Evolutionary conservation across 2,888 invertebrate species (phyloP), one percentile per base, ranked within the genome.

Genomic region (Cyclophora albipunctata): DNA sequence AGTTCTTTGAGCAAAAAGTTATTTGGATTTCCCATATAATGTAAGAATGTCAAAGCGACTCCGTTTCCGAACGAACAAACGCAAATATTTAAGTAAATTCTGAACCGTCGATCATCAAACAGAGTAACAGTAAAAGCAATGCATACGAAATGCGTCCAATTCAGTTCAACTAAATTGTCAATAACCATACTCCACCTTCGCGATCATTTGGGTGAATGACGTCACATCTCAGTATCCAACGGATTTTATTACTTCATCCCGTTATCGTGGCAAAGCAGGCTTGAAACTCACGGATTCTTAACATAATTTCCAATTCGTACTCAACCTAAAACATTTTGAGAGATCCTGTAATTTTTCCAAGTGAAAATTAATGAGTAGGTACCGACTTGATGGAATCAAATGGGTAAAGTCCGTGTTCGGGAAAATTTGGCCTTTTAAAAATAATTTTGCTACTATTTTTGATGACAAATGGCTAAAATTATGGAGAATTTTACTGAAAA

Each of bases 241-340:
- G 63, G 58, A 66, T 73, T 74, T 77, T 71, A 76, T 62, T 70
- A 66, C 66, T 57, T 73, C 59, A 77, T 77, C 64, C 62, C 55
- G 69, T 69, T 77, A 78, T 78, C 78, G 55, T 55, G 42, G 47
- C 45, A 49, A 33, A 52, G 57, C 74, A 74, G 73, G 67, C 72
- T 62, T 51, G 53, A 57, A 64, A 62, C 37, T 62, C 65, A 55
- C 49, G 63, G 60, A 59, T 62, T 60, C 60, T 66, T 64, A 64
- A 63, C 61, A 58, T 58, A 59, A 60, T 62, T 58, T 55, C 48
- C 49, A 54, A 66, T 58, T 67, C 64, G 57, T 55, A 66, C 54
- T 63, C 50, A 57, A 53, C 50, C 49, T 58, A 20, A 49, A 51
- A 45, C 43, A 45, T 52, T 52, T 41, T 47, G 34, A 51, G 35